Conservation (phyloP, 2,888 invertebrate species). For the Tetramorium bicarinatum region DNA sequence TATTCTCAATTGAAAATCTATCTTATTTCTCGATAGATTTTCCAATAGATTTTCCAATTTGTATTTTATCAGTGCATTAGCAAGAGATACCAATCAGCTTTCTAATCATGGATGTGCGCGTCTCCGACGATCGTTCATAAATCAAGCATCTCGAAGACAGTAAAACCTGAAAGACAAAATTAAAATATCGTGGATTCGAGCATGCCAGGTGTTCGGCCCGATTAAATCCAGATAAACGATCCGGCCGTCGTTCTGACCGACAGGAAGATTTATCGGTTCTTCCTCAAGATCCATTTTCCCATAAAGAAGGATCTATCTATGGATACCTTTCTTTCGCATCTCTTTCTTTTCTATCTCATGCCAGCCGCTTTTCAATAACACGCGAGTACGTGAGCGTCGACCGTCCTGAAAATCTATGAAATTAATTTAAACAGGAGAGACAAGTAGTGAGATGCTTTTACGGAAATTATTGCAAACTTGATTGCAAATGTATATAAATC, state of each 20-base stretch:
- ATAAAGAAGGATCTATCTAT: slow-evolving; percentile 70
- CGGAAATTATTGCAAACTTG: slow-evolving; percentile 22
- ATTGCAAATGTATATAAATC: not conserved
- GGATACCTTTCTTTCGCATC: slow-evolving; percentile 61
- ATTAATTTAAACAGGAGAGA: slow-evolving; percentile 43
- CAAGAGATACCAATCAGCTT: not conserved
- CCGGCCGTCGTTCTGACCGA: slow-evolving; percentile 71
- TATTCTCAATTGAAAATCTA: not conserved
- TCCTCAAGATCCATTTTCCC: slow-evolving; percentile 69
- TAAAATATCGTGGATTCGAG: slow-evolving; percentile 68
- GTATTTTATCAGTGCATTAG: slow-evolving; percentile 5
- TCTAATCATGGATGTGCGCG: slow-evolving; percentile 14
- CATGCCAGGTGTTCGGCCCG: slow-evolving; percentile 72
- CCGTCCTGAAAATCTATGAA: slow-evolving; percentile 5
- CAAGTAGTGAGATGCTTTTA: not conserved
- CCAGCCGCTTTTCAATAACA: slow-evolving; percentile 54
- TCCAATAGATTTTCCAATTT: too few relatives aligned
- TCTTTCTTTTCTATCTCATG: slow-evolving; percentile 48
- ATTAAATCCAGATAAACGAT: slow-evolving; percentile 77
- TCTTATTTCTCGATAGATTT: not conserved
- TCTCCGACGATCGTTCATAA: slow-evolving; percentile 35
- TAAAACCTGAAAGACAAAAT: slow-evolving; percentile 66
- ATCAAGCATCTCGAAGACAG: slow-evolving; percentile 52
- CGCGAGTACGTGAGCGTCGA: slow-evolving; percentile 28
- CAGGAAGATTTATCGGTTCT: slow-evolving; percentile 76